Base-by-base conservation (phyloP, 2,797 vertebrate genomes). In the Argentina silus region DNA sequence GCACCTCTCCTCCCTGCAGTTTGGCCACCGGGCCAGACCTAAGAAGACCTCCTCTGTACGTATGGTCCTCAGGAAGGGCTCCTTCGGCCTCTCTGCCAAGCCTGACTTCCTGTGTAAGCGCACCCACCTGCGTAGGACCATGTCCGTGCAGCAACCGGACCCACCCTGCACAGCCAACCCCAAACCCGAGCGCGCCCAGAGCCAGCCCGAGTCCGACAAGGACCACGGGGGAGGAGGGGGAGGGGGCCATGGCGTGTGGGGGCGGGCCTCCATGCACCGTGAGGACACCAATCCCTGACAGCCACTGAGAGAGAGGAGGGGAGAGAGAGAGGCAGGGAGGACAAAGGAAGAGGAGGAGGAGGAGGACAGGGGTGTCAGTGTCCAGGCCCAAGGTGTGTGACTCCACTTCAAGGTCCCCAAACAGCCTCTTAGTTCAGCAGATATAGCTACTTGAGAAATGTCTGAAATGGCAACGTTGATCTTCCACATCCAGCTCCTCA, bases 111-210 rank as follows among this genome's bases (percentile, higher is more conserved):
- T 99, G 85, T 96, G 96, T 70, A 99, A 99, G 86, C 95, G 98
- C 75, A 97, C 95, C 73, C 98, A 99, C 83, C 93, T 99, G 78
- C 96, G 97, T 50, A 90, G 98, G 86, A 97, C 98, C 84, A 96
- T 99, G 96, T 98, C 97, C 0, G 97, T 99, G 21, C 97, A 99
- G 87, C 97, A 99, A 77, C 96, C 97, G 0, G 97, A 98, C 78
- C 97, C 98, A 0, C 98, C 97, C 0, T 93, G 94, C 65, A 82
- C 89, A 0, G 77, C 91, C 76, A 96, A 96, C 87, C 98, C 96
- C 77, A 98, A 98, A 86, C 98, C 98, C 0, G 98, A 99, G 90
- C 93, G 98, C 43, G 97, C 98, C 42, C 97, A 99, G 93, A 99
- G 98, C 91, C 98, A 99, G 86, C 97, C 97, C 0, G 98, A 99